phyloP scores from a whole-genome alignment of 2,113 vertebrate genomes.

The Tichodroma muraria region DNA sequence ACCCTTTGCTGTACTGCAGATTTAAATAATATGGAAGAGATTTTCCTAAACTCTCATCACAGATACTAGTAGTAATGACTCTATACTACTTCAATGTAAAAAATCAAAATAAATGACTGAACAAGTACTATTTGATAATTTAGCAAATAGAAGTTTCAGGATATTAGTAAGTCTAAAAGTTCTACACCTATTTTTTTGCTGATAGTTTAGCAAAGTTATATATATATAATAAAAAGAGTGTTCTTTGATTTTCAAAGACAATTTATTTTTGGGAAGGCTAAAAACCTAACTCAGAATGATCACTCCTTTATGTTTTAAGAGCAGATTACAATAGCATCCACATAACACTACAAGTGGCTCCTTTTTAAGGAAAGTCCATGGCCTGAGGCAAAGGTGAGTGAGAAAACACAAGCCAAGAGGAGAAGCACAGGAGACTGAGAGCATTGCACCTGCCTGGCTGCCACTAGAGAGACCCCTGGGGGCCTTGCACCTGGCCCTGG shows the following conservation, averaged over 20 bases:
- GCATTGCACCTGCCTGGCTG: background rate
- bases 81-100: background rate
- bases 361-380: background rate
- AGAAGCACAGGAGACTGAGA: accelerated
- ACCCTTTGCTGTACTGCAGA: background rate
- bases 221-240: background rate
- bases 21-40: background rate
- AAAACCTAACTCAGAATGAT: background rate
- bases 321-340: background rate
- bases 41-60: background rate
- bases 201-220: background rate
- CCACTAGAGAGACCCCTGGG: accelerated
- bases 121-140: background rate
- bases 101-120: background rate
- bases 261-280: background rate
- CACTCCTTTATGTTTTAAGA: background rate
- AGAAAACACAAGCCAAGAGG: background rate
- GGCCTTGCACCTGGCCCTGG: background rate
- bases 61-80: background rate
- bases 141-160: background rate
- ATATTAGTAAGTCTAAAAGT: background rate
- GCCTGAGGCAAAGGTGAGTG: background rate
- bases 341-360: background rate
- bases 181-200: background rate
- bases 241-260: background rate